A percentile compares a stretch with the other conserved stretches of the same genome.
These are phyloP conservation scores for Melanotaenia pygmaea DNA, from an alignment of 2,797 vertebrate genomes.

Conservation along the genomic window DNA sequence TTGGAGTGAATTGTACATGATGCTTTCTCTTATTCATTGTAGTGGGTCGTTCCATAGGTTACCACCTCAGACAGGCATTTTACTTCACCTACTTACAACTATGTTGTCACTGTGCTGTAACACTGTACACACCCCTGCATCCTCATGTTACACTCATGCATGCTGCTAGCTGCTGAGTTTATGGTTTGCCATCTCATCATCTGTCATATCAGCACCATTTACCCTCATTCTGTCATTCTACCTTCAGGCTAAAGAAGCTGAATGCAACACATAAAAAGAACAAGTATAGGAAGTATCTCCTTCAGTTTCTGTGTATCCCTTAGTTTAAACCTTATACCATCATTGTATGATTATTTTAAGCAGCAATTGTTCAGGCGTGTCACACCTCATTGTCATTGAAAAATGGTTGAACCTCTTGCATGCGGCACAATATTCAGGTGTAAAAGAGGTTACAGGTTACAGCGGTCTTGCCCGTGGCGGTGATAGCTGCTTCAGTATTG, in stretches of 20 bases:
- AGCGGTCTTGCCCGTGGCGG: neutral
- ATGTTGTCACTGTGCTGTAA: neutral
- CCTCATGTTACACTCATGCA: neutral
- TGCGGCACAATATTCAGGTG: slow-evolving; percentile 19
- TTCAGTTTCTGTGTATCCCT: neutral
- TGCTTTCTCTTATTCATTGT: too few relatives aligned
- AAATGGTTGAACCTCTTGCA: slow-evolving; percentile 25
- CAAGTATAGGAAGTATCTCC: neutral
- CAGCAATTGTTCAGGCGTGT: slow-evolving; percentile 32
- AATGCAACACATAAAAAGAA: neutral
- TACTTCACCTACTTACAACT: too few relatives aligned
- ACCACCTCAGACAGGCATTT: too few relatives aligned
- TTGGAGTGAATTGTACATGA: too few relatives aligned
- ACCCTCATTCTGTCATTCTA: neutral
- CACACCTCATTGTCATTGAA: slow-evolving; percentile 28
- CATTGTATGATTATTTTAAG: slow-evolving; percentile 33
- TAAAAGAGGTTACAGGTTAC: slow-evolving; percentile 5
- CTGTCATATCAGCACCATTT: neutral
- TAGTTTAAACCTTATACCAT: neutral
- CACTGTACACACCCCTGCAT: neutral
- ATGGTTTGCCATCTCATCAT: neutral
- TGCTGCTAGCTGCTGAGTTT: too few relatives aligned
- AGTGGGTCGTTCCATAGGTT: too few relatives aligned
- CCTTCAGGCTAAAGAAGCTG: neutral
- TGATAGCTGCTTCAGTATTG: slow-evolving; percentile 40